Base-by-base conservation (phyloP, 2,888 invertebrate genomes). In the Campoplex nolae region DNA sequence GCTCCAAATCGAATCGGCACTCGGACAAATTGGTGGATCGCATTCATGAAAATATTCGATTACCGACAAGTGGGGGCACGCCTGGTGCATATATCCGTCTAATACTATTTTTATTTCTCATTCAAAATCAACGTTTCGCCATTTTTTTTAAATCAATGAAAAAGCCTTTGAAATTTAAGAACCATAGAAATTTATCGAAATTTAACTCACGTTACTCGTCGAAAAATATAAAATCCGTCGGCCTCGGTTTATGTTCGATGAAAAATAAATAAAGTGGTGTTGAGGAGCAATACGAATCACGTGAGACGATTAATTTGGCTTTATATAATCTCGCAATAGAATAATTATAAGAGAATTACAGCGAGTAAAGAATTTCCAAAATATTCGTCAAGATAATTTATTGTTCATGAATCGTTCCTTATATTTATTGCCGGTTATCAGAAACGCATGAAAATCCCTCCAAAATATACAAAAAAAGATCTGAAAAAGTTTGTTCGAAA, bases 1-100 rank as follows among this genome's bases (percentile, higher is more conserved):
- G 65, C 65, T 58, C 18, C 4, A 58, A 38, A 78, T 56, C 67
- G 35, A 68, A 67, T 51, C 38, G 35, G 73, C 54, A 35, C 32
- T 23, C 54, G 38, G 9, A 13, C 45, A 70, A 42, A 45, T 70
- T 70, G 70, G 42, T 45, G 16, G 42, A 70, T 70, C 45, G 45
- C 38, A 42, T 70, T 45, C 45, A 28, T 16, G 16, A 28, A 28
- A 70, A 45, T 74, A 56, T 56, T 38, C 51, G 16, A 18, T 38
- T 56, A 62, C 62, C 6, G 6, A 62, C 7, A 32, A 32, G 32
- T 62, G 62, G 16, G 16, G 4, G 11, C 32, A 13, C 32, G 4
- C 32, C 16, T 7, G 7, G 28, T 32, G 32, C 16, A 13, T 16
- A 16, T 62, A 16, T 32, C 7, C 23, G 23, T 28, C 11, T 11